Evolutionary conservation across 1,140 invertebrate genomes (phyloP).

Genomic region (Diachasmimorpha longicaudata): DNA sequence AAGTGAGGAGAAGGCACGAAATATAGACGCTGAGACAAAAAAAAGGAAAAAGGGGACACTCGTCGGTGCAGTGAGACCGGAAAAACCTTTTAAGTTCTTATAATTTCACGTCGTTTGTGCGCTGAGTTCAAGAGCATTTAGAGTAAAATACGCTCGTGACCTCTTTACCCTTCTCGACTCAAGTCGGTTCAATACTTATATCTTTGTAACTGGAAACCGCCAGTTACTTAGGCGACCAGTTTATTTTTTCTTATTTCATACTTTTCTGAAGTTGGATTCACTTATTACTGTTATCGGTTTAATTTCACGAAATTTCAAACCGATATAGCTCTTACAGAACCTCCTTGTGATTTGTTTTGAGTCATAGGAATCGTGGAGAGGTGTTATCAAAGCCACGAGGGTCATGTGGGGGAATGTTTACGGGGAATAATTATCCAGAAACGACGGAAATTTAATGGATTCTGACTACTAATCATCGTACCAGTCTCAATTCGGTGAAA

Average conservation of each 20-base stretch:
- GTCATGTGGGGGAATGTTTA: too few species aligned
- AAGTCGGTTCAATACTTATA: neutral
- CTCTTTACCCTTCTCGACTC: neutral
- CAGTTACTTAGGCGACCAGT: neutral
- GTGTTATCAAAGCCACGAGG: too few species aligned
- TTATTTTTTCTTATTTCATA: neutral
- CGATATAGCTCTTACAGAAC: too few species aligned
- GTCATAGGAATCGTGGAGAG: too few species aligned
- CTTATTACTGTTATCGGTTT: too few species aligned
- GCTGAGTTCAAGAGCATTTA: conserved; percentile 26
- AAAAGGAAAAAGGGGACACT: neutral
- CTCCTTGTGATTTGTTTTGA: too few species aligned
- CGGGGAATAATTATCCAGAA: neutral
- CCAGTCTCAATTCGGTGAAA: neutral
- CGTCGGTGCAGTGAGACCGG: conserved; percentile 1
- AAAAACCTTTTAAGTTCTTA: conserved; percentile 30
- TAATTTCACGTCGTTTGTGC: conserved; percentile 27
- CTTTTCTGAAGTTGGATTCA: neutral
- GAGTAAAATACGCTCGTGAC: conserved; percentile 24
- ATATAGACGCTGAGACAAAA: neutral
- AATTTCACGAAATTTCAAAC: too few species aligned
- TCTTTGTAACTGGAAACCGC: neutral
- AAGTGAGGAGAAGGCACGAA: neutral
- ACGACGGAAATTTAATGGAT: neutral
- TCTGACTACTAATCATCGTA: neutral